A percentile compares a stretch with the other conserved stretches of the same genome.
These are phyloP conservation scores for Scotopteryx bipunctaria DNA, from an alignment of 2,888 invertebrate species.

Conservation along the genomic window DNA sequence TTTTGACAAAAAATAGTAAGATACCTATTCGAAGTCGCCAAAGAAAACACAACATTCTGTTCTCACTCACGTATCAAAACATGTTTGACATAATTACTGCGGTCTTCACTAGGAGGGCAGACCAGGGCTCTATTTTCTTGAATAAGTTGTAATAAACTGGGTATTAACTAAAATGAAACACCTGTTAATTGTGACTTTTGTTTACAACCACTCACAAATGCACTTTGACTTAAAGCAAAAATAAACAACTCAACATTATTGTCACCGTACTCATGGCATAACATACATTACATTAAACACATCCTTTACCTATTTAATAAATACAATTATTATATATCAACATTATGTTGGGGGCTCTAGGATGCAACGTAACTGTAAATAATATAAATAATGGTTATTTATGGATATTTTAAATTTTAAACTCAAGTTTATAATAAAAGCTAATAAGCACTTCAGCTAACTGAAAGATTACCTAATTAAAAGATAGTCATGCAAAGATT, in stretches of 20 bases:
- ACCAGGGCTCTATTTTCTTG: too few relatives aligned
- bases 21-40: too few relatives aligned
- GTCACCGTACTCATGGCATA: conserved; percentile 77
- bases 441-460: conserved; percentile 8
- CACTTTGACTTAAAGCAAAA: conserved; percentile 76
- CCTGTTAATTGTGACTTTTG: conserved; percentile 71
- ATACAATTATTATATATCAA: conserved; percentile 52
- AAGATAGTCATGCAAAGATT: conserved; percentile 8
- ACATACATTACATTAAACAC: conserved; percentile 60
- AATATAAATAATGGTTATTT: conserved; percentile 28
- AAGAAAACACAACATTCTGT: too few relatives aligned
- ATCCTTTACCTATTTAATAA: conserved; percentile 63
- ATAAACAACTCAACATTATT: conserved; percentile 68
- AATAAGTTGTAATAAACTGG: not conserved
- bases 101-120: too few relatives aligned
- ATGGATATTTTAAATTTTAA: conserved; percentile 11
- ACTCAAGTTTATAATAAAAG: not conserved
- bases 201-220: conserved; percentile 81
- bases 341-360: conserved; percentile 25
- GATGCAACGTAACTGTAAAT: conserved; percentile 21
- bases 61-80: too few relatives aligned
- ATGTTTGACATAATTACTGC: too few relatives aligned
- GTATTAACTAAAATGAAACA: conserved; percentile 56
- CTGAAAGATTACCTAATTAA: not conserved
- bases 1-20: too few relatives aligned